A percentile compares a stretch with the other conserved stretches of the same genome.
These are phyloP conservation scores for Podargus strigoides DNA, from an alignment of 2,797 vertebrate species.

Conservation along the genomic window DNA sequence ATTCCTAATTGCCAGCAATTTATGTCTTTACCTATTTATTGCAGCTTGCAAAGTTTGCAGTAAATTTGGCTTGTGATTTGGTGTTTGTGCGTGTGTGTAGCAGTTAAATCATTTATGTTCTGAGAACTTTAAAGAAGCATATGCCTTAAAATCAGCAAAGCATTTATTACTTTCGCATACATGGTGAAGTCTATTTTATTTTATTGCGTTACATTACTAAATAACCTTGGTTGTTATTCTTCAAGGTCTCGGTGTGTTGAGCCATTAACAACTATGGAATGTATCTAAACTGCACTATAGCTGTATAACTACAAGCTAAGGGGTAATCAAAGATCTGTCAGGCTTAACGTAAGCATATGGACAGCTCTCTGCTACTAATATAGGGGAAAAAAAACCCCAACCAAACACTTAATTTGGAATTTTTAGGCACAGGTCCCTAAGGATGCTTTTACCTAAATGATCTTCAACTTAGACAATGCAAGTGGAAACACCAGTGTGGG, in stretches of 20 bases:
- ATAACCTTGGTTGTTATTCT: constrained; percentile 69
- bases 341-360: constrained; percentile 71
- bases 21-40: constrained; percentile 63
- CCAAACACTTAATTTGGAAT: constrained; percentile 40
- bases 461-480: constrained; percentile 43
- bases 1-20: constrained; percentile 70
- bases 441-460: constrained; percentile 43
- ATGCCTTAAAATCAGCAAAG: constrained; percentile 54
- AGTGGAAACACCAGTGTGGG: not conserved
- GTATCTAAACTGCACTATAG: constrained; percentile 44
- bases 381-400: not conserved
- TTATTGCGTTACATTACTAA: constrained; percentile 40
- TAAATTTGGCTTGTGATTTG: constrained; percentile 38
- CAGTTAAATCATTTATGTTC: constrained; percentile 56
- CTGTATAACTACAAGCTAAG: constrained; percentile 59
- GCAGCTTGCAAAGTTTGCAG: constrained; percentile 38
- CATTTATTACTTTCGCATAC: constrained; percentile 41
- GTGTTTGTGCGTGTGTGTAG: not conserved
- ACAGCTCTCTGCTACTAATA: constrained; percentile 16
- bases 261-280: constrained; percentile 58
- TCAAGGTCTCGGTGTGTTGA: constrained; percentile 66
- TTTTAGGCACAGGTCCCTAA: constrained; percentile 35
- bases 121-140: constrained; percentile 45
- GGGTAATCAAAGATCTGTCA: constrained; percentile 69
- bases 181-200: constrained; percentile 27